Evolutionary conservation across 2,888 invertebrate genomes (phyloP).

Genomic region (Amiota minor): DNA sequence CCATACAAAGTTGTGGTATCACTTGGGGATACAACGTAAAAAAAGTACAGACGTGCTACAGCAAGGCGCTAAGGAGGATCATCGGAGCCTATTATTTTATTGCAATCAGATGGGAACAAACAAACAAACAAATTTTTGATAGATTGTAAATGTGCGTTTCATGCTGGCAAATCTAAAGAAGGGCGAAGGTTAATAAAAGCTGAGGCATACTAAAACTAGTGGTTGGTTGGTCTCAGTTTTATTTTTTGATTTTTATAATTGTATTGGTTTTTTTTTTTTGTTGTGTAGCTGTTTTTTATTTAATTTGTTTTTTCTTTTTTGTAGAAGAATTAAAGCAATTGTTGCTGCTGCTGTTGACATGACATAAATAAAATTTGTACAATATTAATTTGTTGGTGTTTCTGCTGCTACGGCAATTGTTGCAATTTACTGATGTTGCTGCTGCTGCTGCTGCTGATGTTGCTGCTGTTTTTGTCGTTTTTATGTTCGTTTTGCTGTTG

Average conservation of each 20-base stretch:
- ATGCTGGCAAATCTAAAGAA: too few relatives aligned
- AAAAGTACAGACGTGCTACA: too few relatives aligned
- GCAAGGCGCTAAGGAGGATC: too few relatives aligned
- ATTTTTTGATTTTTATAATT: too few relatives aligned
- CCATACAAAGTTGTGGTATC: too few relatives aligned
- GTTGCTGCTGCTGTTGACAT: slow-evolving; percentile 19
- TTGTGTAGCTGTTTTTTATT: not conserved
- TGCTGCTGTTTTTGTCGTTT: slow-evolving; percentile 44
- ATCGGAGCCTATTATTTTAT: too few relatives aligned
- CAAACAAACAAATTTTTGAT: too few relatives aligned
- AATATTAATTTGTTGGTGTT: slow-evolving; percentile 27
- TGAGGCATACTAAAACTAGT: not conserved
- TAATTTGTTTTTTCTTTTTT: slow-evolving; percentile 1
- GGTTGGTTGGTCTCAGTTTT: not conserved
- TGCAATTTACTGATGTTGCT: not conserved
- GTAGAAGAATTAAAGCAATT: not conserved
- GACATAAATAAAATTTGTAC: slow-evolving; percentile 29
- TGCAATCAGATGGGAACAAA: too few relatives aligned
- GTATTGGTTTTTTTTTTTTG: not conserved
- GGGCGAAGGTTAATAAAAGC: too few relatives aligned
- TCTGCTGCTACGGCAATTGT: not conserved
- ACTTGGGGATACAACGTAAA: too few relatives aligned
- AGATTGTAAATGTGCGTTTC: too few relatives aligned
- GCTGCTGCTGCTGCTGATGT: slow-evolving; percentile 26
- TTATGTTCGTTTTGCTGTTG: slow-evolving; percentile 21